A percentile compares a stretch with the other conserved stretches of the same genome.
Evolutionary conservation across 2,113 vertebrate genomes (phyloP).

Genomic region (Corydoras maculifer): DNA sequence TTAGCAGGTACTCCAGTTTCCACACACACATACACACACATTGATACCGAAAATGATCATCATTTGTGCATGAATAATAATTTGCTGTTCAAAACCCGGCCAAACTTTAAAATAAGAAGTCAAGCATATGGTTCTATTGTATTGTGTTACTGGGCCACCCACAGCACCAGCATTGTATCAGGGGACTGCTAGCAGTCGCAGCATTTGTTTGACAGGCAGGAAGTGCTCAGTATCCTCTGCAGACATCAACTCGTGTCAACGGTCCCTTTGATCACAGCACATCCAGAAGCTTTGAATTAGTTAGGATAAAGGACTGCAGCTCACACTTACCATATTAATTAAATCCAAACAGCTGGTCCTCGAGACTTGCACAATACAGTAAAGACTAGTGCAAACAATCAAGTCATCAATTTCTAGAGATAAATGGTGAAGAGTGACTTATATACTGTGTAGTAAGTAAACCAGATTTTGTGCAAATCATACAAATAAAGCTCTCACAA

Average conservation of each 20-base stretch:
- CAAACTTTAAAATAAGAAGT: too few relatives aligned
- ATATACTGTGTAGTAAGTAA: too few relatives aligned
- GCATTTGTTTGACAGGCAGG: conserved; percentile 25
- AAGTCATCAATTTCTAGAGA: too few relatives aligned
- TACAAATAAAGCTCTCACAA: too few relatives aligned
- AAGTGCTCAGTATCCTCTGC: conserved; percentile 26
- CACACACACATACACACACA: too few relatives aligned
- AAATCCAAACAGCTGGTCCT: conserved; percentile 42
- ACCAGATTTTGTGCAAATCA: too few relatives aligned
- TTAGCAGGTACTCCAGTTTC: too few relatives aligned
- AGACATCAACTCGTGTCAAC: conserved; percentile 29
- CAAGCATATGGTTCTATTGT: conserved; percentile 13
- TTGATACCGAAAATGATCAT: too few relatives aligned
- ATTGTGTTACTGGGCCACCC: conserved; percentile 32
- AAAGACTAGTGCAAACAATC: conserved; percentile 2
- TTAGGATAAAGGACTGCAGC: conserved; percentile 25
- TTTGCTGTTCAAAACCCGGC: too few relatives aligned
- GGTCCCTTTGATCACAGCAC: conserved; percentile 32
- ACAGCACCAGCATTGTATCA: background rate
- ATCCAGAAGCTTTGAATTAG: conserved; percentile 39
- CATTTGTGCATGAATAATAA: too few relatives aligned
- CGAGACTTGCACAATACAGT: conserved; percentile 6
- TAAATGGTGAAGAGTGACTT: too few relatives aligned
- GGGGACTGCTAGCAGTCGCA: conserved; percentile 5
- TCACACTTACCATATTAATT: conserved; percentile 36